Evolutionary conservation across 2,113 vertebrate species (phyloP), one percentile per base, ranked within the genome.

Genomic region (Rattus rattus): DNA sequence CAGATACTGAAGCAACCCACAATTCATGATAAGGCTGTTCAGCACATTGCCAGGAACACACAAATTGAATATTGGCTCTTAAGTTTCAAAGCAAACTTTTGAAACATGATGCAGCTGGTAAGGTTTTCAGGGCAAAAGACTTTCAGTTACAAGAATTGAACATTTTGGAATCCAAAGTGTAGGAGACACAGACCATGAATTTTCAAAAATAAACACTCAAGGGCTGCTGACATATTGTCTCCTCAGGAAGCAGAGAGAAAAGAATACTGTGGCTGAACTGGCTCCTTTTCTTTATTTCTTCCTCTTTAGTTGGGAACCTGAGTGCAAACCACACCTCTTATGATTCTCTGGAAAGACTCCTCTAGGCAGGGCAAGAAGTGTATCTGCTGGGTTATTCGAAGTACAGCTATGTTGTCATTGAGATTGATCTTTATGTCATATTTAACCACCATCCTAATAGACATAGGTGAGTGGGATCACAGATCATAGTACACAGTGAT

Each of bases 71-170:
- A 36, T 86, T 81, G 61, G 7, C 17, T 92, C 93, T 95, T 84
- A 22, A 63, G 36, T 63, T 90, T 79, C 39, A 67, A 90, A 90
- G 43, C 28, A 94, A 28, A 73, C 39, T 73, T 94, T 96, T 43
- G 12, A 86, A 88, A 43, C 43, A n/a, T 7, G 26, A 19, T 61
- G 6, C 14, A 72, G 10, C 43, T 2, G 81, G 36, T 73, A 3
- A 76, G 59, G 8, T 77, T 95, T 79, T 59, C 43, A 89, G 33
- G 81, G 17, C 17, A 65, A 65, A 59, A 5, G 19, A 4, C 63
- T 91, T 93, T 70, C n/a, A 54, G 13, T 67, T 76, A 28, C 1
- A 49, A 86, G 52, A 65, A 65, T 17, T 19, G 80, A 30, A 77
- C 3, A 0, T 85, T 92, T 93, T 33, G 73, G 52, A 88, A 10